A percentile compares a stretch with the other conserved stretches of the same genome.
phyloP scores from a whole-genome alignment of 2,797 vertebrate species.

The Leptatherina wallacei region DNA sequence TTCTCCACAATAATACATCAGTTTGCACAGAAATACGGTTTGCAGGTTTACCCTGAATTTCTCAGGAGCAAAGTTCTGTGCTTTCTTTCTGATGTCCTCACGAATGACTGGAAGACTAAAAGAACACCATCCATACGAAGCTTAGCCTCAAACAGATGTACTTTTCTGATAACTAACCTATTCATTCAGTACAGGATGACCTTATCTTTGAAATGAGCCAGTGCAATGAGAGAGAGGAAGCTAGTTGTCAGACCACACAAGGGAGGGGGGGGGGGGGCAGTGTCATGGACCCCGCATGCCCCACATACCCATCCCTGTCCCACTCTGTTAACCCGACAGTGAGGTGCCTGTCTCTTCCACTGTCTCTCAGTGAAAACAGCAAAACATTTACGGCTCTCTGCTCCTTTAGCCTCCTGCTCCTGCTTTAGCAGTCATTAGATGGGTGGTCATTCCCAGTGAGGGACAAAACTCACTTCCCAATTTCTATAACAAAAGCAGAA shows the following conservation, averaged over 20 bases:
- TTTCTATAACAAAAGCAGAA: conserved; percentile 16
- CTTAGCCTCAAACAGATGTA: conserved; percentile 14
- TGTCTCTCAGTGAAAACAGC: conserved; percentile 45
- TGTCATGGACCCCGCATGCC: conserved; percentile 23
- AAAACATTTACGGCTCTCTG: conserved; percentile 34
- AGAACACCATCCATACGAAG: neutral
- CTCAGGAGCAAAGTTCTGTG: neutral
- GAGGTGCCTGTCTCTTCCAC: conserved; percentile 35
- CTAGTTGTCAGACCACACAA: conserved; percentile 43
- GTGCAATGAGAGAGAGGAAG: conserved; percentile 46
- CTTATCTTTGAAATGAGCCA: conserved; percentile 53
- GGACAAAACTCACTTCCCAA: conserved; percentile 20
- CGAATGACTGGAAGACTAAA: conserved; percentile 5
- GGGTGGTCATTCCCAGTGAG: conserved; percentile 26
- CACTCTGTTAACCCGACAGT: conserved; percentile 38
- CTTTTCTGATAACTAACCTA: conserved; percentile 38
- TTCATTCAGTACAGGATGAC: conserved; percentile 42
- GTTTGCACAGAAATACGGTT: conserved; percentile 1
- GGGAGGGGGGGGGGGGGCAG: conserved; percentile 11
- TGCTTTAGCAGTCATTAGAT: conserved; percentile 55
- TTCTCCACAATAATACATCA: conserved; percentile 19
- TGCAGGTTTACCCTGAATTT: neutral
- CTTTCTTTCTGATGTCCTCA: neutral
- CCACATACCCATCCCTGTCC: conserved; percentile 10
- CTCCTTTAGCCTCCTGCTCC: conserved; percentile 13